Conservation (phyloP, 1,140 invertebrate genomes). For the Neelides sp. region DNA sequence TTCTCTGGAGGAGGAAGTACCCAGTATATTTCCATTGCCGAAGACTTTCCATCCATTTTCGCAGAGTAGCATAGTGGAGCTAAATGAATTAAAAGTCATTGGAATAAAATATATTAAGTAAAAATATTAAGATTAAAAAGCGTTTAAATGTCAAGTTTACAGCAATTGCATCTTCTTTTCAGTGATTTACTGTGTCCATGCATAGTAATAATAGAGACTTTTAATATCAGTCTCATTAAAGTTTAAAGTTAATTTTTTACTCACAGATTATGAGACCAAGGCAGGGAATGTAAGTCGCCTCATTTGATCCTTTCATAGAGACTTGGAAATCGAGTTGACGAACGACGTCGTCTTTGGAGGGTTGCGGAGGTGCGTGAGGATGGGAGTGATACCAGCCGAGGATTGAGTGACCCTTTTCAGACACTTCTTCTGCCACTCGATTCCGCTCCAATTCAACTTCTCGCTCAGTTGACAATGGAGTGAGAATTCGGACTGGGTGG, state of each 20-base stretch:
- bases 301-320: slow-evolving; percentile 76
- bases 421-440: slow-evolving; percentile 53
- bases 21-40: slow-evolving; percentile 78
- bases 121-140: slow-evolving; percentile 6
- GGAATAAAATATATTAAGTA: not conserved
- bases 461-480: slow-evolving; percentile 58
- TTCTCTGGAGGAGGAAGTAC: slow-evolving; percentile 85
- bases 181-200: too few species aligned
- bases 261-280: slow-evolving; percentile 84
- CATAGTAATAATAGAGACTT: not conserved
- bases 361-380: slow-evolving; percentile 43
- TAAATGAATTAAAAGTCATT: slow-evolving; percentile 39
- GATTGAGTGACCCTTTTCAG: slow-evolving; percentile 61
- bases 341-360: slow-evolving; percentile 55
- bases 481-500: slow-evolving; percentile 62
- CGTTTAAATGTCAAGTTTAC: not conserved
- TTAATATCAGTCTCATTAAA: not conserved
- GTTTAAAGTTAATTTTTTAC: too few species aligned
- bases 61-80: slow-evolving; percentile 58
- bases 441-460: slow-evolving; percentile 63
- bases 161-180: not conserved
- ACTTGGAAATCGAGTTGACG: slow-evolving; percentile 89
- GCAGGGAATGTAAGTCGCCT: slow-evolving; percentile 81
- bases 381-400: slow-evolving; percentile 97
- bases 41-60: slow-evolving; percentile 60